phyloP scores from a whole-genome alignment of 2,113 vertebrate species.

The Lipophrys pholis region DNA sequence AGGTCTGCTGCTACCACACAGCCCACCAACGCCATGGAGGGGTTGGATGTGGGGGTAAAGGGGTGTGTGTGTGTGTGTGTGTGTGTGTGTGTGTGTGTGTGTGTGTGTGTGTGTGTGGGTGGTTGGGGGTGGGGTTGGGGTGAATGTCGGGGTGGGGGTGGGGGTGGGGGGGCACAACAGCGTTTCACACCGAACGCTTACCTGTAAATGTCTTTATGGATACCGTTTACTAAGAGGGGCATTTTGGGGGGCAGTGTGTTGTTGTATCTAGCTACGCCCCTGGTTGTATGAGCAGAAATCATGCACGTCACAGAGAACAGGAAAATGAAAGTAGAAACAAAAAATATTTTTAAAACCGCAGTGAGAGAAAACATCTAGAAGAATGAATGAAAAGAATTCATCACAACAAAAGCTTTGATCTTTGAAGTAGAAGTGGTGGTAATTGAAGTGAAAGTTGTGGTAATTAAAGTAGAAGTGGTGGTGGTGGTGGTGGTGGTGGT shows the following conservation, averaged over 20 bases:
- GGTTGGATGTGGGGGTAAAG: no score
- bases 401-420: constrained; percentile 40
- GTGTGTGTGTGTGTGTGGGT: no score
- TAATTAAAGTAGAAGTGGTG: no score
- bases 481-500: no score
- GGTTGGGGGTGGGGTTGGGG: no score
- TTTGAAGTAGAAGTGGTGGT: constrained; percentile 58
- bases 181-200: constrained; percentile 83
- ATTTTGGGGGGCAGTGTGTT: constrained; percentile 94
- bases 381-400: constrained; percentile 30
- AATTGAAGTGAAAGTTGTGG: no score
- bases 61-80: no score
- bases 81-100: no score
- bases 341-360: constrained; percentile 52
- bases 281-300: constrained; percentile 74
- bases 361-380: constrained; percentile 52
- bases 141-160: no score
- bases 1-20: no score
- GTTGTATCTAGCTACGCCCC: constrained; percentile 89
- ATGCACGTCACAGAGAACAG: constrained; percentile 68
- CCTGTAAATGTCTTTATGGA: constrained; percentile 93
- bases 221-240: constrained; percentile 92
- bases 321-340: constrained; percentile 56
- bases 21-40: no score
- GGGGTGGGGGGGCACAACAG: no score